Conservation (phyloP, 1,140 invertebrate genomes). For the Belonocnema kinseyi region DNA sequence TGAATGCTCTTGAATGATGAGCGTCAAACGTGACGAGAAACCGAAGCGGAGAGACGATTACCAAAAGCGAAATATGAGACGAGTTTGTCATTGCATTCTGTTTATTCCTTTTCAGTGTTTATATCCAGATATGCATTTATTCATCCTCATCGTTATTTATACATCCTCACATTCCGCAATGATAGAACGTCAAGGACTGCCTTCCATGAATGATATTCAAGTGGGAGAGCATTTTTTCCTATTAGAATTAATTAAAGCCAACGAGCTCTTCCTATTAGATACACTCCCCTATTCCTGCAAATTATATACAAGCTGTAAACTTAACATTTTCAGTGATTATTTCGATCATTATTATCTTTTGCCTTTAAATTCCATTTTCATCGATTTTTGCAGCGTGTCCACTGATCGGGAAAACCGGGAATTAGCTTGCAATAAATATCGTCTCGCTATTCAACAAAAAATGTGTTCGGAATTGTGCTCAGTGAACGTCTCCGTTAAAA, state of each 20-base stretch:
- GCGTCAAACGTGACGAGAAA: slow-evolving; percentile 8
- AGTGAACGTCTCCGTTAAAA: no score
- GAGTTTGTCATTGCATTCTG: background rate
- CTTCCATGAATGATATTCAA: background rate
- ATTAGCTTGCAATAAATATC: no score
- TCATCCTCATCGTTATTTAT: background rate
- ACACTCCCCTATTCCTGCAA: background rate
- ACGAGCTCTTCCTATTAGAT: background rate
- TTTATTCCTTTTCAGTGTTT: background rate
- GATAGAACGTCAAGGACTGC: background rate
- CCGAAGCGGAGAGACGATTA: slow-evolving; percentile 4
- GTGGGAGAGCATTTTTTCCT: background rate
- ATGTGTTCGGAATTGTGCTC: no score
- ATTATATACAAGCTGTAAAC: no score
- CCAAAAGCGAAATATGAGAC: background rate
- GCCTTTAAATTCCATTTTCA: no score
- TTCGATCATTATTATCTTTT: no score
- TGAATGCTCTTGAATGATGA: slow-evolving; percentile 14
- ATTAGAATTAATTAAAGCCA: background rate
- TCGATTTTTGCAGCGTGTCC: no score
- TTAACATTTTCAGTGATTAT: no score
- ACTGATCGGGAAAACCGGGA: no score
- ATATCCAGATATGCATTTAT: background rate
- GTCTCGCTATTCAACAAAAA: no score
- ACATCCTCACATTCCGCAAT: background rate